phyloP scores from a whole-genome alignment of 2,797 vertebrate species.

The Falco cherrug region DNA sequence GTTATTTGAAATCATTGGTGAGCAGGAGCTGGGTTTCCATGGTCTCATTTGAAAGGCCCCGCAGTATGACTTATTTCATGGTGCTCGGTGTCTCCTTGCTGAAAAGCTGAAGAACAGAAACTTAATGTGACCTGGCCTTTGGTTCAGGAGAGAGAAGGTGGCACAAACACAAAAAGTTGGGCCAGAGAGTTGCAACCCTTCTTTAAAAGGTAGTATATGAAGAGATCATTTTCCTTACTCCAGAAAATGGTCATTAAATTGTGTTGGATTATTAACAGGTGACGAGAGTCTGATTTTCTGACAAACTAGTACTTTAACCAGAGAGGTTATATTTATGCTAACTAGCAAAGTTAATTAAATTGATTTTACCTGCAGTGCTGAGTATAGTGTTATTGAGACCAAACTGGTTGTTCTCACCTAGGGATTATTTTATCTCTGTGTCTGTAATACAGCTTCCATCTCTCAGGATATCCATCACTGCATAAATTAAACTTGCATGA shows the following conservation, averaged over 20 bases:
- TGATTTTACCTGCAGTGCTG: conserved; percentile 27
- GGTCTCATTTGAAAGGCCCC: neutral
- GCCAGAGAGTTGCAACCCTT: neutral
- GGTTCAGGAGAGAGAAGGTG: neutral
- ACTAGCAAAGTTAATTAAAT: neutral
- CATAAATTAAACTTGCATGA: conserved; percentile 39
- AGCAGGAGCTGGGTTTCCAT: neutral
- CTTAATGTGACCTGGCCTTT: neutral
- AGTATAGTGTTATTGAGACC: neutral
- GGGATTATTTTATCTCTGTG: conserved; percentile 39
- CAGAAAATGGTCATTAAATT: neutral
- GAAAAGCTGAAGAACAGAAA: neutral
- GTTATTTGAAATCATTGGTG: neutral
- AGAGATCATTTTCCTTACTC: neutral
- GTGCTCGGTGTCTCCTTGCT: neutral
- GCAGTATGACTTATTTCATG: neutral
- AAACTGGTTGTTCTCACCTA: neutral
- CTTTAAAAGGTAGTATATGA: neutral
- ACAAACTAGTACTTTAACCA: conserved; percentile 20
- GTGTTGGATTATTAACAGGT: neutral
- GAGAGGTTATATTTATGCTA: neutral
- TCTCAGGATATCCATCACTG: conserved; percentile 30
- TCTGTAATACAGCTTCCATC: conserved; percentile 6
- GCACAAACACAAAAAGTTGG: neutral
- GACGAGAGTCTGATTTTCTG: neutral